These are phyloP conservation scores for Tetragonula carbonaria DNA, from an alignment of 2,888 invertebrate species.

Conservation along the genomic window DNA sequence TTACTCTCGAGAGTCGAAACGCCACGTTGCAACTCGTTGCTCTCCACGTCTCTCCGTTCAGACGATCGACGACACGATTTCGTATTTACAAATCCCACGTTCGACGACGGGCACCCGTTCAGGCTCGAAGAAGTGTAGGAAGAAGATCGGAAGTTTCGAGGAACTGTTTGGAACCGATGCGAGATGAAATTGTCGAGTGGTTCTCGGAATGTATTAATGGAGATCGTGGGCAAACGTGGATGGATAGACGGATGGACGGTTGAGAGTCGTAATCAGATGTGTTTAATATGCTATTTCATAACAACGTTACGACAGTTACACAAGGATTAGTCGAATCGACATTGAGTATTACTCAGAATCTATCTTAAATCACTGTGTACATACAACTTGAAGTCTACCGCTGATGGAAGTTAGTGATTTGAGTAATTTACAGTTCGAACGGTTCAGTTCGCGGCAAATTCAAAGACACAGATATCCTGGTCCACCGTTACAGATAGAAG, in stretches of 20 bases:
- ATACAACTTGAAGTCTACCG: background rate
- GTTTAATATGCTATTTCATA: no score
- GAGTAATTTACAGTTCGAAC: background rate
- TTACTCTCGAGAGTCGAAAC: slow-evolving; percentile 66
- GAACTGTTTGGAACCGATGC: background rate
- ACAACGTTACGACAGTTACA: no score
- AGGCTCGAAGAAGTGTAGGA: no score
- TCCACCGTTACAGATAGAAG: background rate
- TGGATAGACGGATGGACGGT: background rate
- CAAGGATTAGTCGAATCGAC: no score
- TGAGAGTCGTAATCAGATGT: background rate
- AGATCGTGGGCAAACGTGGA: background rate
- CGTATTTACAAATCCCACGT: slow-evolving; percentile 46
- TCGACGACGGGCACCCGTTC: background rate
- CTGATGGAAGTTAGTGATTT: background rate
- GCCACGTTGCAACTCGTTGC: slow-evolving; percentile 41
- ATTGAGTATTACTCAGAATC: no score
- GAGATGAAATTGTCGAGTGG: background rate
- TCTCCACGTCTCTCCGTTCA: slow-evolving; percentile 1
- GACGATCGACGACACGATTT: slow-evolving; percentile 22
- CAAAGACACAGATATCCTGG: no score
- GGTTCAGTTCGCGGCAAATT: no score
- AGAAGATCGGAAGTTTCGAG: background rate
- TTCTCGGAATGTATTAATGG: background rate
- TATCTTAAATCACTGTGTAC: background rate